Evolutionary conservation across 2,113 vertebrate genomes (phyloP), one percentile per base, ranked within the genome.

Genomic region (Chaetodon trifascialis): DNA sequence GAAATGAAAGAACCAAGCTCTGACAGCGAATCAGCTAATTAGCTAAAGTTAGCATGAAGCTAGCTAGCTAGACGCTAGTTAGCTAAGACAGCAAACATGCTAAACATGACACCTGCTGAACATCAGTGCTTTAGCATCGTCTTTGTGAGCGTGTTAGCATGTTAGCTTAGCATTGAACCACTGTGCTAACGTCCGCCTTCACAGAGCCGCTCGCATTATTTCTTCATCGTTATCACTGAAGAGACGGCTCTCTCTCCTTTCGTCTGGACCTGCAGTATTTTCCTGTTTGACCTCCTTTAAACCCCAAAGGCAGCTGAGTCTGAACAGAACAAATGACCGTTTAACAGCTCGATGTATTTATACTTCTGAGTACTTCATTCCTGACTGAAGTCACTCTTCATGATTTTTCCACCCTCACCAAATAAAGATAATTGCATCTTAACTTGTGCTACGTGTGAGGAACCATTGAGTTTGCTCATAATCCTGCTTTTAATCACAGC

Each of bases 391-490:
- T 30, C 42, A 54, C 60, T 46, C 16, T 17, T 55, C 51, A 46
- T 36, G 47, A 36, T 64, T n/a, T 23, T 10, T 4, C 21, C 9
- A 2, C 38, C 34, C 4, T 19, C 42, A 44, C 42, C 58, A 65
- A 64, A 21, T 66, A 12, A 60, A 51, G n/a, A 40, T 38, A 71
- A 82, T 46, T 47, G 34, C 36, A 52, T 65, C 52, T 59, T 67
- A 60, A 68, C 56, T 59, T 14, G 8, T 52, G 23, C 25, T 67
- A 67, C 62, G 59, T 54, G 44, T 55, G 46, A 47, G 30, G 47
- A 10, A 8, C 23, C 19, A 0, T 38, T 38, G 34, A 63, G 49
- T 38, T 21, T 34, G 51, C 60, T 30, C 49, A 21, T 10, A 17
- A 40, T 75, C 23, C 23, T 25, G 30, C 76, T 44, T 30, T 30